These are phyloP conservation scores for Arrhamphus sclerolepis DNA, from an alignment of 2,797 vertebrate species.

Conservation along the genomic window DNA sequence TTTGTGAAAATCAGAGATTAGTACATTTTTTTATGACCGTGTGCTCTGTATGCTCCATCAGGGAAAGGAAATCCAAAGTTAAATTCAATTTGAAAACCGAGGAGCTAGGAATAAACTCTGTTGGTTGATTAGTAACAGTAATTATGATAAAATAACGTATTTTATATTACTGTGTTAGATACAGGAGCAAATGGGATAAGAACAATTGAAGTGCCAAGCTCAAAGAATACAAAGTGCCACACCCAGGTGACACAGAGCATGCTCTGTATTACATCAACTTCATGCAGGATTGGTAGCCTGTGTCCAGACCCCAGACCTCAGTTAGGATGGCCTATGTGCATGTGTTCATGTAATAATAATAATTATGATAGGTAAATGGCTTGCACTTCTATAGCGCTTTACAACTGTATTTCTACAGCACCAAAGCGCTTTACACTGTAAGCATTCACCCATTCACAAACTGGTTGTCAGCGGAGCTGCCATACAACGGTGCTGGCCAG, in stretches of 20 bases:
- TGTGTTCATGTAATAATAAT: no score
- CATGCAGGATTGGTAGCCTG: constrained; percentile 31
- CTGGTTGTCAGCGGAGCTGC: no score
- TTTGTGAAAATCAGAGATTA: constrained; percentile 21
- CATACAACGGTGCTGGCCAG: no score
- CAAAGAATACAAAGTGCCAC: constrained; percentile 52
- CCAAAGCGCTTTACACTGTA: no score
- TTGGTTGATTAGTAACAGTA: neutral
- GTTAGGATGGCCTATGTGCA: no score
- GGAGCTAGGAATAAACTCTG: constrained; percentile 14
- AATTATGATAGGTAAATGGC: no score
- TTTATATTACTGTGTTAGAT: neutral
- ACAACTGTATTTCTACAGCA: no score
- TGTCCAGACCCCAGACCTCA: constrained; percentile 11
- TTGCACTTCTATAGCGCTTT: no score
- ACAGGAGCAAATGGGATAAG: neutral
- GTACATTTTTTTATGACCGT: constrained; percentile 2
- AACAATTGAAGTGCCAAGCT: constrained; percentile 27
- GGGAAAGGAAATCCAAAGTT: constrained; percentile 11
- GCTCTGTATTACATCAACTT: constrained; percentile 69
- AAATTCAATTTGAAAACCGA: constrained; percentile 12
- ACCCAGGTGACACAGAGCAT: constrained; percentile 66
- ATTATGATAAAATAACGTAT: neutral
- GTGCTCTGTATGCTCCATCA: constrained; percentile 8
- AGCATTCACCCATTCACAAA: no score